A percentile compares a stretch with the other conserved stretches of the same genome.
phyloP scores from a whole-genome alignment of 1,140 invertebrate species.

The Pogonognathellus flavescens region DNA sequence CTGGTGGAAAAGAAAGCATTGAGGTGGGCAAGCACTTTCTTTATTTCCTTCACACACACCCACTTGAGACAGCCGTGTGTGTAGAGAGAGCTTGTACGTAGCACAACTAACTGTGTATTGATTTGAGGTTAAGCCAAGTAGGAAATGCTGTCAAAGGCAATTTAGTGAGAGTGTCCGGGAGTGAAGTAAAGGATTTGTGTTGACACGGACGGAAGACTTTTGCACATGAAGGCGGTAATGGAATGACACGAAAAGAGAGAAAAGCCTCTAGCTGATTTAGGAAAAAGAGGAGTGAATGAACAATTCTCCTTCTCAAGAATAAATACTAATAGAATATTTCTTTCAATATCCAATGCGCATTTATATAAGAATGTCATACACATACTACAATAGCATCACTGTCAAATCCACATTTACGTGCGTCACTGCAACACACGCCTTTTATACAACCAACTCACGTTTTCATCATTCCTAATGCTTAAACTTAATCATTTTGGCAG shows the following conservation, averaged over 20 bases:
- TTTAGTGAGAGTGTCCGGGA: constrained; percentile 30
- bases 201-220: constrained; percentile 9
- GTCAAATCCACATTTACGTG: neutral
- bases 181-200: constrained; percentile 30
- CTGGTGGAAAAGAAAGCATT: neutral
- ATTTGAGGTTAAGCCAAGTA: neutral
- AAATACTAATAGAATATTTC: too few species aligned
- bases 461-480: neutral
- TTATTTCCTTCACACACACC: neutral
- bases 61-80: neutral
- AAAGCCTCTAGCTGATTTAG: constrained; percentile 19
- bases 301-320: neutral
- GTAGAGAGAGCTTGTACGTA: neutral
- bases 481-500: too few species aligned
- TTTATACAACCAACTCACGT: neutral
- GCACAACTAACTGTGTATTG: neutral
- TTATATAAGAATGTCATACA: too few species aligned
- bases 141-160: constrained; percentile 29
- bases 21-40: constrained; percentile 19
- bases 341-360: too few species aligned
- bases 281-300: neutral
- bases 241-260: neutral
- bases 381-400: neutral
- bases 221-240: constrained; percentile 2
- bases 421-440: too few species aligned